Evolutionary conservation across 2,113 vertebrate species (phyloP).

Genomic region (Tachysurus vachellii): DNA sequence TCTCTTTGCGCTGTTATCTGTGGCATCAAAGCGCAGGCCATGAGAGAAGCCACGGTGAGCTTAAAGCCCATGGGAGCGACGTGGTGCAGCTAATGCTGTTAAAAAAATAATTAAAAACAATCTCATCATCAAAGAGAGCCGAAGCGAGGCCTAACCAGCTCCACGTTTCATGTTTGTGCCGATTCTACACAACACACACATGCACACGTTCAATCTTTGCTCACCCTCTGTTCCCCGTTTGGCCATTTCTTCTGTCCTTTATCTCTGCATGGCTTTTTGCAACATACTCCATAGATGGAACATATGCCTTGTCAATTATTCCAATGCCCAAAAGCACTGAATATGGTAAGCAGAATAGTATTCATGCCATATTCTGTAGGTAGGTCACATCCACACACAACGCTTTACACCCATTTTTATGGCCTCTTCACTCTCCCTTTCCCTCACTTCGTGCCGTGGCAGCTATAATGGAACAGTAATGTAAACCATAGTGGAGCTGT

Average conservation of each 20-base stretch:
- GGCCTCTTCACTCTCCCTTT: not conserved
- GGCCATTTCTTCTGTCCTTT: conserved; percentile 4
- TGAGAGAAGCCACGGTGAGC: conserved; percentile 55
- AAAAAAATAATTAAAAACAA: conserved; percentile 47
- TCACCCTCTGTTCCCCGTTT: not conserved
- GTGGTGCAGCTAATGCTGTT: conserved; percentile 19
- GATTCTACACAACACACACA: not conserved
- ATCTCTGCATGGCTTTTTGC: not conserved
- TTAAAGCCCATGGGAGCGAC: conserved; percentile 41
- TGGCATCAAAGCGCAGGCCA: conserved; percentile 71
- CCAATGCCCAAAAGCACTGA: not conserved
- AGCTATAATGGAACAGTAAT: conserved; percentile 30
- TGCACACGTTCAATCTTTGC: conserved; percentile 41
- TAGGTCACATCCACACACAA: conserved; percentile 21
- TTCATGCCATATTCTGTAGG: not conserved
- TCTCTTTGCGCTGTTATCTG: conserved; percentile 61
- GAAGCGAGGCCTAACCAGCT: conserved; percentile 15
- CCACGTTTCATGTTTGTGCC: conserved; percentile 7
- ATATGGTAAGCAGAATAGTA: conserved; percentile 2
- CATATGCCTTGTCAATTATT: conserved; percentile 29
- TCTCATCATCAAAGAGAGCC: conserved; percentile 14
- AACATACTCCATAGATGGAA: not conserved
- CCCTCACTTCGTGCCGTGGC: not conserved
- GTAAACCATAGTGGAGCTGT: conserved; percentile 42
- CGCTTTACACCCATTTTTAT: conserved; percentile 35